Evolutionary conservation across 2,113 vertebrate species (phyloP).

Genomic region (Nibea coibor): DNA sequence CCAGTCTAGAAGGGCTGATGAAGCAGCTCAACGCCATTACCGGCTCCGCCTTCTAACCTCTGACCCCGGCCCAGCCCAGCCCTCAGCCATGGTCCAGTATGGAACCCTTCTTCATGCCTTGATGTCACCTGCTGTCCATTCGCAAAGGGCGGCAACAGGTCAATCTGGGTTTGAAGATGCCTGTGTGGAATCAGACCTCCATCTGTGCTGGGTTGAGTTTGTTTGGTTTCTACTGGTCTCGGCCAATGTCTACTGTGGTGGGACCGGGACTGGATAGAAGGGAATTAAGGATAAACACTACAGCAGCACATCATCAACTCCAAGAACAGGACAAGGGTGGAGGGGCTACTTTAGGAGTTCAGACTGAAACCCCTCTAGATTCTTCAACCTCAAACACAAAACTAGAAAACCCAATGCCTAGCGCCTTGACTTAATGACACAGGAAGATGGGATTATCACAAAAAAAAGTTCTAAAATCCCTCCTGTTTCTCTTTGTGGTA

Average conservation of each 20-base stretch:
- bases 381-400: conserved; percentile 52
- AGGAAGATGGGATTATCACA: conserved; percentile 48
- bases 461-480: conserved; percentile 41
- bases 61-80: conserved; percentile 14
- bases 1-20: conserved; percentile 97
- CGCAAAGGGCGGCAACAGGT: background rate
- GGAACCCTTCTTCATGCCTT: conserved; percentile 44
- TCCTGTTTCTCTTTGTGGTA: conserved; percentile 65
- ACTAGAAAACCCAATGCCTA: conserved; percentile 35
- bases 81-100: conserved; percentile 33
- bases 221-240: conserved; percentile 44
- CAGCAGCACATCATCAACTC: conserved; percentile 36
- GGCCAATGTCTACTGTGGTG: conserved; percentile 15
- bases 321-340: conserved; percentile 39
- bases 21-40: conserved; percentile 98
- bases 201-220: conserved; percentile 37
- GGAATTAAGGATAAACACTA: conserved; percentile 11
- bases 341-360: conserved; percentile 46
- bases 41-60: conserved; percentile 92
- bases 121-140: conserved; percentile 25
- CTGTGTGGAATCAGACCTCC: conserved; percentile 37
- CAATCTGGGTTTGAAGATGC: conserved; percentile 52
- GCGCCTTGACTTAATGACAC: conserved; percentile 38
- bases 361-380: conserved; percentile 39
- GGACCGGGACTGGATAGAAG: conserved; percentile 25